phyloP scores from a whole-genome alignment of 2,113 vertebrate species.

The Mixornis gularis region DNA sequence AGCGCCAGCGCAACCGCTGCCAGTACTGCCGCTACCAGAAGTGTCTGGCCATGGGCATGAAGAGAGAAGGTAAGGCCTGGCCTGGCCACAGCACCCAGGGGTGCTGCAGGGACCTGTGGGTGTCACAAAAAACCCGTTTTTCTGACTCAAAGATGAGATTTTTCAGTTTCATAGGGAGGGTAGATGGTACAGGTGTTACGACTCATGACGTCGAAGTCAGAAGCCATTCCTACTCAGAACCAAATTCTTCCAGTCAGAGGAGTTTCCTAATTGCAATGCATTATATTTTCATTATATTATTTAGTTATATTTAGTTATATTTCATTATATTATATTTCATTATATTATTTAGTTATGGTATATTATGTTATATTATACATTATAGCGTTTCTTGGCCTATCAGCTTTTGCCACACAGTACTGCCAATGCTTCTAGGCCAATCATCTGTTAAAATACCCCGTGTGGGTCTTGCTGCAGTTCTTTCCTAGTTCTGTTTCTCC shows the following conservation, averaged over 20 bases:
- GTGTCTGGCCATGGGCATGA: conserved; percentile 99
- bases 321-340: too few relatives aligned
- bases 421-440: neutral
- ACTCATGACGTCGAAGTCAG: too few relatives aligned
- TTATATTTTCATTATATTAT: too few relatives aligned
- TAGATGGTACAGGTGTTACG: too few relatives aligned
- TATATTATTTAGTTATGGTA: too few relatives aligned
- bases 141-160: too few relatives aligned
- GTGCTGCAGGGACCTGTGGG: neutral
- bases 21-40: conserved; percentile 99
- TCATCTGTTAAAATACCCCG: neutral
- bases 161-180: too few relatives aligned
- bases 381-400: neutral
- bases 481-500: neutral
- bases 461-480: neutral
- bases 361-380: neutral
- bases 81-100: neutral
- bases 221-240: too few relatives aligned
- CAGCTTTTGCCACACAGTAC: neutral
- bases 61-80: conserved; percentile 90
- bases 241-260: too few relatives aligned
- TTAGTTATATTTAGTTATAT: too few relatives aligned
- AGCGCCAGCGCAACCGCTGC: conserved; percentile 97
- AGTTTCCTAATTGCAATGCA: too few relatives aligned
- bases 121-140: neutral